phyloP scores from a whole-genome alignment of 2,797 vertebrate genomes.

The Myotis findleyi region DNA sequence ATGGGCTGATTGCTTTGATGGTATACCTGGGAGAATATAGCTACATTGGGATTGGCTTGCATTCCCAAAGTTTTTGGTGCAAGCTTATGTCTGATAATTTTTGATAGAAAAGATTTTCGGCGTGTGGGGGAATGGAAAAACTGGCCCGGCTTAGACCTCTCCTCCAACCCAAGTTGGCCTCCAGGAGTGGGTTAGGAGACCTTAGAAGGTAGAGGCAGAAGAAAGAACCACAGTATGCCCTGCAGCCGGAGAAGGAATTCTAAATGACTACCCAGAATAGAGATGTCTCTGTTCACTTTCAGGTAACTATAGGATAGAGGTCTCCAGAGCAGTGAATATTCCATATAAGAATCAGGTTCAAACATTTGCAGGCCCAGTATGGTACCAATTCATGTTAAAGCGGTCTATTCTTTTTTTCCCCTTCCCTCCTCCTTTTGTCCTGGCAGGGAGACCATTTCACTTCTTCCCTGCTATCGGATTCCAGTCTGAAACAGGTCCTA shows the following conservation, averaged over 20 bases:
- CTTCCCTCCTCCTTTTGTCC: not conserved
- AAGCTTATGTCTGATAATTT: not conserved
- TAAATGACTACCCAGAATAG: not conserved
- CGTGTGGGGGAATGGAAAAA: not conserved
- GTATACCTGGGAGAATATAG: not conserved
- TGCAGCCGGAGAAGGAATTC: not conserved
- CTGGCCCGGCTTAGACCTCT: not conserved
- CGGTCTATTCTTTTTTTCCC: not conserved
- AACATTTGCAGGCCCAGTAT: not conserved
- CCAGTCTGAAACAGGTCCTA: not conserved
- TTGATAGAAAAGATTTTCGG: not conserved
- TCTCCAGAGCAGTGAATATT: not conserved
- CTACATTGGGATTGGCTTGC: not conserved
- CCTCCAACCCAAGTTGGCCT: not conserved
- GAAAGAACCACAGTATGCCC: not conserved
- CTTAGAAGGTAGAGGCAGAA: not conserved
- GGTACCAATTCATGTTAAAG: not conserved
- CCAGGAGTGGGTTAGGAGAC: not conserved
- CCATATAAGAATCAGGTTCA: not conserved
- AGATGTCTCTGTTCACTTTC: not conserved
- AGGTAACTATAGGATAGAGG: not conserved
- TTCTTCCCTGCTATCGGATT: not conserved
- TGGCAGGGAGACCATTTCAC: not conserved
- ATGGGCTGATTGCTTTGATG: not conserved
- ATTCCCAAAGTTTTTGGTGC: not conserved